phyloP scores from a whole-genome alignment of 2,888 invertebrate genomes.

The Thereva unica region DNA sequence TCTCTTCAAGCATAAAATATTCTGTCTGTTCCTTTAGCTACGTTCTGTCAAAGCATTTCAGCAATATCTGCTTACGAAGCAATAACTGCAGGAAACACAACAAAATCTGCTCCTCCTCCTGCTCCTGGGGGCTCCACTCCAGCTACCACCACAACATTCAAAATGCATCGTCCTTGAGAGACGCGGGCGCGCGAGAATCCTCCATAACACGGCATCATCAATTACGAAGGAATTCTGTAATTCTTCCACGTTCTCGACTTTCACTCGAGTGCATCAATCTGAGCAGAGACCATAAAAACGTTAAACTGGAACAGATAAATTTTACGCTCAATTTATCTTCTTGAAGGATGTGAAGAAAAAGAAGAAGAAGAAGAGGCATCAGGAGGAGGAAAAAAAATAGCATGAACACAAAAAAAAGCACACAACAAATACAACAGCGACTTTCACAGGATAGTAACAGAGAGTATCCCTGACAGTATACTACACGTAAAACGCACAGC shows the following conservation, averaged over 20 bases:
- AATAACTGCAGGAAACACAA: too few relatives aligned
- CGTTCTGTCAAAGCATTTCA: too few relatives aligned
- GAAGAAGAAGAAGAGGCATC: too few relatives aligned
- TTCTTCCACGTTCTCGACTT: slow-evolving; percentile 35
- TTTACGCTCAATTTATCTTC: slow-evolving; percentile 37
- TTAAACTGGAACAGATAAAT: slow-evolving; percentile 37
- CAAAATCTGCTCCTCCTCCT: too few relatives aligned
- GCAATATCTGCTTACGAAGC: too few relatives aligned
- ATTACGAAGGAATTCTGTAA: slow-evolving; percentile 31
- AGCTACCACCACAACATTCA: slow-evolving; percentile 6
- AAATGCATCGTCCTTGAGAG: slow-evolving; percentile 28
- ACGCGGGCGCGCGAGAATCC: slow-evolving; percentile 19
- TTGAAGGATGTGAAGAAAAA: slow-evolving; percentile 33
- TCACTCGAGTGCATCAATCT: slow-evolving; percentile 36
- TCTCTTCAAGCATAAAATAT: too few relatives aligned
- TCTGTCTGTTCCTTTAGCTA: too few relatives aligned
- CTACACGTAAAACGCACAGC: slow-evolving; percentile 22
- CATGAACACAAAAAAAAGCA: too few relatives aligned
- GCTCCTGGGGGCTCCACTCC: too few relatives aligned
- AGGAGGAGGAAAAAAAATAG: too few relatives aligned
- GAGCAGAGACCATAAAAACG: slow-evolving; percentile 35
- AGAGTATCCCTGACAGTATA: slow-evolving; percentile 18
- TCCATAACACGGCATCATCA: slow-evolving; percentile 30
- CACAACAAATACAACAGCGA: too few relatives aligned
- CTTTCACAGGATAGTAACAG: slow-evolving; percentile 20